Conservation (phyloP, 1,140 invertebrate species). For the Drosophila mayri region DNA sequence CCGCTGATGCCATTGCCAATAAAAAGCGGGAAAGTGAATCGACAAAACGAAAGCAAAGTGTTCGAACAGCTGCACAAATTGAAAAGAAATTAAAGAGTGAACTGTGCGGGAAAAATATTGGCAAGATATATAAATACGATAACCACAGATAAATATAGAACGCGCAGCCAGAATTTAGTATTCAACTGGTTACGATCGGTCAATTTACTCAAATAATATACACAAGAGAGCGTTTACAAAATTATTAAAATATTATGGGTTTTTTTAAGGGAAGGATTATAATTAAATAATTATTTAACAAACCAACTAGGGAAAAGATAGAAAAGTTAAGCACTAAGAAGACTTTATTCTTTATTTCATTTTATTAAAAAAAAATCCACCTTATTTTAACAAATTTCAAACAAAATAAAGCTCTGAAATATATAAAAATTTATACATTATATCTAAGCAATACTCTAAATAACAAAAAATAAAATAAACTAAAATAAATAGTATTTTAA, state of each 20-base stretch:
- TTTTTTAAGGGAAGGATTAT: not conserved
- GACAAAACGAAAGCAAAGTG: constrained; percentile 21
- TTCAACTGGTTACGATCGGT: not conserved
- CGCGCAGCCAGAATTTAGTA: not conserved
- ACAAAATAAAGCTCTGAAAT: no score
- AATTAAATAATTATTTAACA: no score
- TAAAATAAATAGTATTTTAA: not conserved
- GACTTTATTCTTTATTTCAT: no score
- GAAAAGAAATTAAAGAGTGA: constrained; percentile 33
- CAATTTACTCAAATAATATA: not conserved
- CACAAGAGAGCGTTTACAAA: not conserved
- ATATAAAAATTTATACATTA: no score
- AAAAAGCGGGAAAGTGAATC: constrained; percentile 17
- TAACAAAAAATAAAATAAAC: no score
- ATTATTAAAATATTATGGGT: not conserved
- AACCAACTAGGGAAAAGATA: no score
- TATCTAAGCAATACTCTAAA: no score
- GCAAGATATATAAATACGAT: constrained; percentile 11
- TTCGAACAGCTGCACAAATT: constrained; percentile 21
- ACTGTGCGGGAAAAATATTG: constrained; percentile 7
- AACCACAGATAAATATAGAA: not conserved
- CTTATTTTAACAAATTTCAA: no score
- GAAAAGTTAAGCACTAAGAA: no score
- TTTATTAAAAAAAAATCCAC: no score
- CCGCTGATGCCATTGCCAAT: not conserved